Evolutionary conservation across 1,140 invertebrate genomes (phyloP).

Genomic region (Drosophila nannoptera): DNA sequence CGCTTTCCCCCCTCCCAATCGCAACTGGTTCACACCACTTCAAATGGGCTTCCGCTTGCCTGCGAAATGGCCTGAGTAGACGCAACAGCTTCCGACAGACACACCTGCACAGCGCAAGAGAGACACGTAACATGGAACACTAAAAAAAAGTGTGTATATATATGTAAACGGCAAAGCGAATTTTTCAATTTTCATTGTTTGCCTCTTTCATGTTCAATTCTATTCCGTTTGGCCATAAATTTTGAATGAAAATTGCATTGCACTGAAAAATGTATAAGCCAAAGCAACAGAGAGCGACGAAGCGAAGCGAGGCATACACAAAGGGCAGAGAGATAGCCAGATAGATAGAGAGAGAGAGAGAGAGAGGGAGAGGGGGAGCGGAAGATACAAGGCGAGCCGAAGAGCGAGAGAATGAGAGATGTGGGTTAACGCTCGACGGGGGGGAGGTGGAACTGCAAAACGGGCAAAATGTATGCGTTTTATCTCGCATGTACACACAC

Average conservation of each 20-base stretch:
- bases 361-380: slow-evolving; percentile 7
- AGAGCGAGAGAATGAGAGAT: neutral
- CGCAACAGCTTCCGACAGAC: slow-evolving; percentile 12
- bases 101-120: slow-evolving; percentile 36
- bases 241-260: slow-evolving; percentile 72
- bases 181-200: slow-evolving; percentile 65
- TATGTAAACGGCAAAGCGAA: slow-evolving; percentile 22
- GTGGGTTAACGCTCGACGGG: slow-evolving; percentile 7
- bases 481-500: slow-evolving; percentile 62
- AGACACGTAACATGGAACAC: slow-evolving; percentile 19
- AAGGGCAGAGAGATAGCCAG: slow-evolving; percentile 16
- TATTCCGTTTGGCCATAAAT: slow-evolving; percentile 70
- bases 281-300: slow-evolving; percentile 28
- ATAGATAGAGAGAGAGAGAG: slow-evolving; percentile 1
- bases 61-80: slow-evolving; percentile 19
- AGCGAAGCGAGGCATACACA: neutral
- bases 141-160: slow-evolving; percentile 30
- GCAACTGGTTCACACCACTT: slow-evolving; percentile 8
- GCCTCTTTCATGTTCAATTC: slow-evolving; percentile 66
- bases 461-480: slow-evolving; percentile 47
- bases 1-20: neutral
- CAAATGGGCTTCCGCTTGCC: slow-evolving; percentile 3
- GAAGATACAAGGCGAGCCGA: slow-evolving; percentile 12
- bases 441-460: slow-evolving; percentile 26
- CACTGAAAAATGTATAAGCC: slow-evolving; percentile 52